Evolutionary conservation across 2,113 vertebrate species (phyloP).

Genomic region (Phycodurus eques): DNA sequence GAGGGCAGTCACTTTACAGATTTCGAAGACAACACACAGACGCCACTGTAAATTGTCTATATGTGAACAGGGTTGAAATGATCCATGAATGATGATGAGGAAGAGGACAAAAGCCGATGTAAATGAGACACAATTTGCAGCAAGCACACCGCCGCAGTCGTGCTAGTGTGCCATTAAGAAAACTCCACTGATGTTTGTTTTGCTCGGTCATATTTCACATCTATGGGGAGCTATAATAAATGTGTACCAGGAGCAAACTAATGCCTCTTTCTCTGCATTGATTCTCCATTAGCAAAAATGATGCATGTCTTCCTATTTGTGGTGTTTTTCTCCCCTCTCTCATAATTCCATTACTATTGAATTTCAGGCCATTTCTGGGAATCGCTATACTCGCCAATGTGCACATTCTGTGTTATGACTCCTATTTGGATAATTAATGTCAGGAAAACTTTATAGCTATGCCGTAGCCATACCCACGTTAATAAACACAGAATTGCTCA

Average conservation of each 20-base stretch:
- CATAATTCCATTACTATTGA: slow-evolving; percentile 51
- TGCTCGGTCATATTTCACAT: slow-evolving; percentile 46
- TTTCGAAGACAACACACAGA: not conserved
- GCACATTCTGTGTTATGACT: slow-evolving; percentile 46
- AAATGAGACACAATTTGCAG: not conserved
- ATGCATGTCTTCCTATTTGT: slow-evolving; percentile 56
- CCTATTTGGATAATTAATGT: slow-evolving; percentile 44
- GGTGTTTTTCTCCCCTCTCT: slow-evolving; percentile 45
- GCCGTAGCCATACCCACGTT: slow-evolving; percentile 10
- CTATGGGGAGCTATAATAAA: slow-evolving; percentile 33
- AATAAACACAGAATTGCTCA: slow-evolving; percentile 22
- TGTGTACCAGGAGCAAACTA: slow-evolving; percentile 41
- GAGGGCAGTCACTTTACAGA: not conserved
- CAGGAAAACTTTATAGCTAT: slow-evolving; percentile 34
- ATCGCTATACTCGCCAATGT: slow-evolving; percentile 48
- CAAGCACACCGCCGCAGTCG: not conserved
- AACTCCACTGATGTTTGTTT: slow-evolving; percentile 53
- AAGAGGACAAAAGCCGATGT: not conserved
- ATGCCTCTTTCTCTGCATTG: slow-evolving; percentile 38
- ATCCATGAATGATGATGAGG: not conserved
- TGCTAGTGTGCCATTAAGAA: slow-evolving; percentile 63
- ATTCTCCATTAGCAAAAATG: slow-evolving; percentile 54
- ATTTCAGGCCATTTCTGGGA: slow-evolving; percentile 51
- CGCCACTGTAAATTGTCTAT: not conserved
- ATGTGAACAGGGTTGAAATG: not conserved